A percentile compares a stretch with the other conserved stretches of the same genome.
Conservation (phyloP, 1,140 invertebrate species). For the Contarinia nasturtii region DNA sequence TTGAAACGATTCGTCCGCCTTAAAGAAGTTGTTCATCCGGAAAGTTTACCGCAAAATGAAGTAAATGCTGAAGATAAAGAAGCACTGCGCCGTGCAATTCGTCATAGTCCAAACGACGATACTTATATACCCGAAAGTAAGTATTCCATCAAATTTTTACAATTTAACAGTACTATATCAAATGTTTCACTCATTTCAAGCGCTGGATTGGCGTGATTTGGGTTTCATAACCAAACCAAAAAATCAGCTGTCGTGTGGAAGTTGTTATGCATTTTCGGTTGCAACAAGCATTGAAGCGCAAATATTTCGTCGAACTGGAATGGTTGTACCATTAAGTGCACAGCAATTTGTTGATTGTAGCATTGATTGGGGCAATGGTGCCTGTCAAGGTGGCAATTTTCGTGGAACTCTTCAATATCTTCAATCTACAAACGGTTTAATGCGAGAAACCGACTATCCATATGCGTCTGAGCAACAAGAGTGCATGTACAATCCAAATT, state of each 20-base stretch:
- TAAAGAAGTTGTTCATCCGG: too few relatives aligned
- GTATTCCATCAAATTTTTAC: too few relatives aligned
- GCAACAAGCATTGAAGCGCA: slow-evolving; percentile 46
- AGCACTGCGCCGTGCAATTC: too few relatives aligned
- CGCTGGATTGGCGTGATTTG: background rate
- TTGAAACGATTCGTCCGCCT: too few relatives aligned
- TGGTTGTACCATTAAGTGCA: slow-evolving; percentile 27
- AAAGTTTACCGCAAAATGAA: too few relatives aligned
- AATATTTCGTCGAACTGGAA: slow-evolving; percentile 39
- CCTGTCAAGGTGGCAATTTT: slow-evolving; percentile 51
- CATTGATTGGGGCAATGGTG: slow-evolving; percentile 39
- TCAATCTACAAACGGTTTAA: slow-evolving; percentile 38
- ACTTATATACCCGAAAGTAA: too few relatives aligned
- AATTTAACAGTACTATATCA: too few relatives aligned
- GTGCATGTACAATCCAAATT: slow-evolving; percentile 33
- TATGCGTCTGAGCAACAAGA: slow-evolving; percentile 38
- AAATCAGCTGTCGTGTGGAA: slow-evolving; percentile 49
- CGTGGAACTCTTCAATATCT: slow-evolving; percentile 48
- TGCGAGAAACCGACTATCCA: slow-evolving; percentile 39
- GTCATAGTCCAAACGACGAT: too few relatives aligned
- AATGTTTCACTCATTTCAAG: too few relatives aligned
- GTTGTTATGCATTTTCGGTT: slow-evolving; percentile 58
- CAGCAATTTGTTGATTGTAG: slow-evolving; percentile 65
- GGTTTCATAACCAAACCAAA: slow-evolving; percentile 40
- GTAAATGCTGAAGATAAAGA: slow-evolving; percentile 71